Conservation (phyloP, 2,888 invertebrate species). For the Trilocha varians region DNA sequence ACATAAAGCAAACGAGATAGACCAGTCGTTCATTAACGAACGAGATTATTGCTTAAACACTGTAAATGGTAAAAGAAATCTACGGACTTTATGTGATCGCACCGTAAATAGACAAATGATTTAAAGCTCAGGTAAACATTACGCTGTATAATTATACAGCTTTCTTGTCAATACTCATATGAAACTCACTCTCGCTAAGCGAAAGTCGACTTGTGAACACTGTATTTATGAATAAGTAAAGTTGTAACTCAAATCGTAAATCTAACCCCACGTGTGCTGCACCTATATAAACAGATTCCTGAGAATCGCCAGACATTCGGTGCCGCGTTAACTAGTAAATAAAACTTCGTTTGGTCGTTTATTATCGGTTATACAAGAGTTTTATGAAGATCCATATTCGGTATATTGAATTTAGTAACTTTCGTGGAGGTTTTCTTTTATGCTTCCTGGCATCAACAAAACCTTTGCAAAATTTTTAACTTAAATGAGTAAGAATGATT, state of each 20-base stretch:
- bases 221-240: constrained; percentile 3
- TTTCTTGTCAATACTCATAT: constrained; percentile 33
- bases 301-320: not conserved
- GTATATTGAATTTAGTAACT: no score
- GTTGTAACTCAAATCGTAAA: not conserved
- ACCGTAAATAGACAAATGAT: constrained; percentile 29
- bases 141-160: constrained; percentile 24
- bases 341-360: no score
- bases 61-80: constrained; percentile 18
- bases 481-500: no score
- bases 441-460: no score
- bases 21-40: constrained; percentile 1
- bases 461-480: no score
- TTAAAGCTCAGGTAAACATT: constrained; percentile 31
- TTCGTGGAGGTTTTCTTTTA: no score
- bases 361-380: no score
- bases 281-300: not conserved
- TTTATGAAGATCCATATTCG: no score
- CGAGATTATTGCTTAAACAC: constrained; percentile 10
- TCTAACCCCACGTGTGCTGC: not conserved
- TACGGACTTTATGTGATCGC: constrained; percentile 15
- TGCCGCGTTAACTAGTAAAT: not conserved
- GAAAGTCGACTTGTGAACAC: constrained; percentile 46
- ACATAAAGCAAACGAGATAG: not conserved
- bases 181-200: constrained; percentile 50